Percentiles rank a stretch among this genome's conserved stretches.
phyloP scores from a whole-genome alignment of 2,797 vertebrate species.

The Bradypus variegatus region DNA sequence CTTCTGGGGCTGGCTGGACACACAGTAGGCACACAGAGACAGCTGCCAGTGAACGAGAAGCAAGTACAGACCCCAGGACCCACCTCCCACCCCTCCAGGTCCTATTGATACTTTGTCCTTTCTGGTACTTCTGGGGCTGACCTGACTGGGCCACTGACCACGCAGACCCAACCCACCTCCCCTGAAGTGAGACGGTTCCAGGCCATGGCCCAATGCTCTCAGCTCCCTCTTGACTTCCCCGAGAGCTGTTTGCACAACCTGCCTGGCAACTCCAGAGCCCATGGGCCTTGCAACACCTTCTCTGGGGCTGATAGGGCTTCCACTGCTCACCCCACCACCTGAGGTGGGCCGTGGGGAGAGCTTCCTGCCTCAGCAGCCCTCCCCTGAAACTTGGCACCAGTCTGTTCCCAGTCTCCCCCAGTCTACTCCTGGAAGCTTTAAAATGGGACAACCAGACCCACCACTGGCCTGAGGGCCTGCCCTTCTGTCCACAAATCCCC shows the following conservation, averaged over 20 bases:
- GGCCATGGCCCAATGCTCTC: background rate
- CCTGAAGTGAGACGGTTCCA: background rate
- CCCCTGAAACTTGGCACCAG: background rate
- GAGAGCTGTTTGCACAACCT: background rate
- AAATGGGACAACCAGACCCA: background rate
- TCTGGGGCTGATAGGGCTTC: background rate
- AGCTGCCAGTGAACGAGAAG: background rate
- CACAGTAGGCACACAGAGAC: background rate
- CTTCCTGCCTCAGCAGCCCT: background rate
- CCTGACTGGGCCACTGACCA: background rate
- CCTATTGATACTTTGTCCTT: background rate
- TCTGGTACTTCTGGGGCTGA: background rate
- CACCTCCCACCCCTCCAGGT: background rate
- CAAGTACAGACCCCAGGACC: background rate
- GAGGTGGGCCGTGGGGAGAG: background rate
- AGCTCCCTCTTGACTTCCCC: background rate
- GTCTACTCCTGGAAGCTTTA: background rate
- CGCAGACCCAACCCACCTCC: background rate
- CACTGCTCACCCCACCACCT: too few relatives aligned
- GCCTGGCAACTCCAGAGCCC: background rate
- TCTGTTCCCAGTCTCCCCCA: background rate
- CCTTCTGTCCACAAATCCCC: background rate
- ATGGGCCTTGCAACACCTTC: background rate
- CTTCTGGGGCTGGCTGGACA: background rate
- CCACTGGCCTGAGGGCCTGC: background rate